Base-by-base conservation (phyloP, 2,113 vertebrate genomes). In the Vimba vimba region DNA sequence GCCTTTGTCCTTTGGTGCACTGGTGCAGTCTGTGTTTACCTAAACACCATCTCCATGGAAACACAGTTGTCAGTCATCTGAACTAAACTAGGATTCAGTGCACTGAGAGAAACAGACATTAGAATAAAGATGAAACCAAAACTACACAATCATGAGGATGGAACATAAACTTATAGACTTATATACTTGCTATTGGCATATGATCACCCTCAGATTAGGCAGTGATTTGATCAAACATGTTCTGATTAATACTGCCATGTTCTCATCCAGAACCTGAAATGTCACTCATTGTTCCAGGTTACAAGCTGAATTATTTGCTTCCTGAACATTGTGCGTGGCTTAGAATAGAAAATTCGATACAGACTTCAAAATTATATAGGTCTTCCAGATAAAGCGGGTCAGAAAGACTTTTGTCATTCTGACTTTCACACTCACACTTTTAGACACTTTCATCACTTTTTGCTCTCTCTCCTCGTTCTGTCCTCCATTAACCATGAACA, bases 41-140 rank as follows among this genome's bases (percentile, higher is more conserved):
- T 73, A 85, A 89, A 87, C 88, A 64, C 15, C 19, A 36, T 86
- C 82, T 64, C 83, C 73, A 89, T 85, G 78, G 88, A 85, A 87
- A 89, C 71, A 5, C 85, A 78, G 71, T 74, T 87, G 71, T 82
- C 82, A 79, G 55, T 89, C 82, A 89, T 39, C 85, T 87, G 50
- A 43, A 43, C 43, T 43, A 43, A 43, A 10, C 43, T 43, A 43
- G 55, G 47, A 83, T 50, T 69, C 80, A 23, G 12, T 57, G 25
- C 9, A 86, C 60, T 52, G 30, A 68, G 66, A 68, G 66, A 59
- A 33, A 52, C 8, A 33, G 39, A 52, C 17, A 73, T 15, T 9
- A 30, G 6, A 36, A 73, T 2, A 30, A 59, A 30, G 39, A 76
- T 1, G 33, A 27, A 43, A 5, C 62, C 43, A 81, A 50, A 62